Evolutionary conservation across 2,797 vertebrate species (phyloP), one percentile per base, ranked within the genome.

Genomic region (Clangula hyemalis): DNA sequence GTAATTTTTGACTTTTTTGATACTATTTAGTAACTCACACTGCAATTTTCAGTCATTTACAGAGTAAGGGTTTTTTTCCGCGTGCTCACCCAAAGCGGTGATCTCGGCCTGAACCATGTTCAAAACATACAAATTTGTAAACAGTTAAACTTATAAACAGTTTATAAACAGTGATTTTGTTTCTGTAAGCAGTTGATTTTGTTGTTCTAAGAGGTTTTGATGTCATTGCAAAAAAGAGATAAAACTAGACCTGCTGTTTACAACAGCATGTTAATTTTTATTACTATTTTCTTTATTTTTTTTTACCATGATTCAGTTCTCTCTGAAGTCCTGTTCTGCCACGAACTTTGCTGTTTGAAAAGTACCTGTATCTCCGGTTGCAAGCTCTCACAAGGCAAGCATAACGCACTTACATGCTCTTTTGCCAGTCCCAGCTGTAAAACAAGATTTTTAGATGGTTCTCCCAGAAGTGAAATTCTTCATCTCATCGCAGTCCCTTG

Each of bases 311-410:
- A 21, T 65, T 47, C 43, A 3, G 24, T 34, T 36, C 14, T 36
- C 34, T 11, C 53, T 19, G 36, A n/a, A 38, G 28, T 39, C 62
- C 32, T 16, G 0, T 18, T 32, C 32, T 11, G 41, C 60, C 45
- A 3, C 4, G 0, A 21, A 3, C 51, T 8, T n/a, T 8, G 3
- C 13, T 21, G 3, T 18, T 34, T 49, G 9, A 25, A 8, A 32
- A 6, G 30, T 12, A 2, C 5, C 45, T 8, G 6, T 11, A 0
- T 8, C 51, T 13, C 27, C 1, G 1, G 34, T 10, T 6, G 4
- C 3, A 4, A 72, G 73, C 34, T 66, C 57, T 32, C 39, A 0
- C 53, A 10, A 32, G 54, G 28, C 56, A 19, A 10, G 11, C 1
- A 0, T 6, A 8, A 24, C 3, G 10, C 66, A 2, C 54, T 10